Evolutionary conservation across 2,113 vertebrate species (phyloP).

Genomic region (Heteronetta atricapilla): DNA sequence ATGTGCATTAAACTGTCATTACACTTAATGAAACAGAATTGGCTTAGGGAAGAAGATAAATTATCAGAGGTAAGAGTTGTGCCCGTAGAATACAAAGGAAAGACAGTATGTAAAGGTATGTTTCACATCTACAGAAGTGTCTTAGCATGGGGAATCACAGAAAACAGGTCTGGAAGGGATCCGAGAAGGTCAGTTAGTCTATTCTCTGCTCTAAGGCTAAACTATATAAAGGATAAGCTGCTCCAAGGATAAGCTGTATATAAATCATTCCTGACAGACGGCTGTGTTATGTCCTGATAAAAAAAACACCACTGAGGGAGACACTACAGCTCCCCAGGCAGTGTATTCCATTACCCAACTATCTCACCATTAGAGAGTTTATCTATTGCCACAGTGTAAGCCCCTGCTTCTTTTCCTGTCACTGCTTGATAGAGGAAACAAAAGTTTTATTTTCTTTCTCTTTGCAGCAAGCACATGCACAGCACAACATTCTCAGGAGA

Average conservation of each 20-base stretch:
- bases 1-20: neutral
- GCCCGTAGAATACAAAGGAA: neutral
- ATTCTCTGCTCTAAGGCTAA: neutral
- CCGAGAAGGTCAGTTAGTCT: neutral
- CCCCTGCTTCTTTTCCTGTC: neutral
- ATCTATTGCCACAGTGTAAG: neutral
- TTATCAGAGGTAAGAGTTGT: neutral
- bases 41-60: neutral
- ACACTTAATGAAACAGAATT: neutral
- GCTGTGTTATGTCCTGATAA: neutral
- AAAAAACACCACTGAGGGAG: neutral
- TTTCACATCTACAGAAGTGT: neutral
- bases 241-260: neutral
- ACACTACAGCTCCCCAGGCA: neutral
- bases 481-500: neutral
- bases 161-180: constrained; percentile 11
- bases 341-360: neutral
- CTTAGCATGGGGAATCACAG: neutral
- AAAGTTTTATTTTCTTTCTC: neutral
- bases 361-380: neutral
- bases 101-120: neutral
- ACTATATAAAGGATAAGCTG: neutral
- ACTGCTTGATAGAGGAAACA: rapidly evolving
- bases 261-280: neutral
- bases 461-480: neutral